Evolutionary conservation across 1,140 invertebrate species (phyloP), one percentile per base, ranked within the genome.

Genomic region (Holcopasites calliopsidis): DNA sequence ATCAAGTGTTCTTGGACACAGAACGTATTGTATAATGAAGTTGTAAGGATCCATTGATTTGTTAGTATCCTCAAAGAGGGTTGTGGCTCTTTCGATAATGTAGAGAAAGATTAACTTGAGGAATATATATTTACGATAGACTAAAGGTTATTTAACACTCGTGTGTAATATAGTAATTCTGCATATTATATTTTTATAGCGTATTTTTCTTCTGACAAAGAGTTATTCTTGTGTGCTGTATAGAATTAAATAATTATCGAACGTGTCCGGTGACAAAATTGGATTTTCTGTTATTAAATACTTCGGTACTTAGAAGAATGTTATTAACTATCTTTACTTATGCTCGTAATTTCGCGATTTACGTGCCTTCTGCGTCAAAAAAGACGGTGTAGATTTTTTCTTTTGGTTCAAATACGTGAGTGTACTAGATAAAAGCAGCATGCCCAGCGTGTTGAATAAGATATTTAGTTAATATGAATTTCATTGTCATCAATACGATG

Each of bases 151-250:
- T 55, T 55, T 44, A 54, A 65, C 31, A 44, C 18, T 10, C 10
- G 16, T 26, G 33, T 66, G 40, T 74, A 74, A 55, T 73, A 69
- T 28, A 76, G 76, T 76, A 78, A 61, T 83, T 77, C 55, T 61
- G 35, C 49, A 85, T 60, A 23, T 58, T 84, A 85, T 86, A 85
- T 86, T 86, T 85, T 86, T 86, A 66, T 84, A 86, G 66, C 70
- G 61, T 21, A 33, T 61, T 52, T 52, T n/a, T n/a, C 47, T 28
- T 77, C 26, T 47, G 11, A 62, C 5, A 61, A 4, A 70, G 28
- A 61, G 31, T 61, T 61, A 72, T 76, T 65, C 42, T 76, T 66
- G 13, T 26, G 33, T 55, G 6, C 26, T 60, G 65, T 76, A 11
- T 64, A 57, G 65, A 69, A 76, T n/a, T 65, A 47, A 79, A 61